Evolutionary conservation across 2,888 invertebrate genomes (phyloP).

Genomic region (Lasioglossum villosulum): DNA sequence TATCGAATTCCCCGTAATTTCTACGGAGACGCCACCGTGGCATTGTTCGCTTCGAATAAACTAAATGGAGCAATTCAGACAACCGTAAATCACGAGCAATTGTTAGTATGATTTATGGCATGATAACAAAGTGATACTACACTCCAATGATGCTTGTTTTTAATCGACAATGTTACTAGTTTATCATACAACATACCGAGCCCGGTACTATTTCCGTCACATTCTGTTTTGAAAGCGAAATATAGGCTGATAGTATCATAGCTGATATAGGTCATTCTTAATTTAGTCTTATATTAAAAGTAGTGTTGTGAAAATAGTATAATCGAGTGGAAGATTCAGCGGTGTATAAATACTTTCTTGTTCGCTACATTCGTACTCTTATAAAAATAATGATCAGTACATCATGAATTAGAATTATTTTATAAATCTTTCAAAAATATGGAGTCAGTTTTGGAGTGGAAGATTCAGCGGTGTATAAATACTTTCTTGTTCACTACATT

Average conservation of each 20-base stretch:
- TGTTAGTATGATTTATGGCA: background rate
- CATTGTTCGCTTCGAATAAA: background rate
- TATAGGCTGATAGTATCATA: background rate
- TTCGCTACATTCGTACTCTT: background rate
- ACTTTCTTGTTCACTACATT: background rate
- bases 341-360: background rate
- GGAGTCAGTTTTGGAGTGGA: too few relatives aligned
- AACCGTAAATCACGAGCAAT: background rate
- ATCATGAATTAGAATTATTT: too few relatives aligned
- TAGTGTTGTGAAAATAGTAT: background rate
- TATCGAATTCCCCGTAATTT: background rate
- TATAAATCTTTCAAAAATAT: too few relatives aligned
- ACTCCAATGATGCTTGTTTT: background rate
- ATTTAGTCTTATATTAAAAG: slow-evolving; percentile 2
- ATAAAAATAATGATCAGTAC: background rate
- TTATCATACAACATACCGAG: background rate
- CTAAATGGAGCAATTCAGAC: background rate
- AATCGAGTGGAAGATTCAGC: background rate
- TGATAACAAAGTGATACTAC: background rate
- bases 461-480: background rate
- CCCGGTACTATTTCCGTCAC: background rate
- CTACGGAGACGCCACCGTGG: background rate
- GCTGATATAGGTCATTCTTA: background rate
- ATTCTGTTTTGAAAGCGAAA: background rate
- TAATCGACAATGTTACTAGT: background rate